Conservation (phyloP, 2,113 vertebrate genomes). For the Emydura subglobosa region DNA sequence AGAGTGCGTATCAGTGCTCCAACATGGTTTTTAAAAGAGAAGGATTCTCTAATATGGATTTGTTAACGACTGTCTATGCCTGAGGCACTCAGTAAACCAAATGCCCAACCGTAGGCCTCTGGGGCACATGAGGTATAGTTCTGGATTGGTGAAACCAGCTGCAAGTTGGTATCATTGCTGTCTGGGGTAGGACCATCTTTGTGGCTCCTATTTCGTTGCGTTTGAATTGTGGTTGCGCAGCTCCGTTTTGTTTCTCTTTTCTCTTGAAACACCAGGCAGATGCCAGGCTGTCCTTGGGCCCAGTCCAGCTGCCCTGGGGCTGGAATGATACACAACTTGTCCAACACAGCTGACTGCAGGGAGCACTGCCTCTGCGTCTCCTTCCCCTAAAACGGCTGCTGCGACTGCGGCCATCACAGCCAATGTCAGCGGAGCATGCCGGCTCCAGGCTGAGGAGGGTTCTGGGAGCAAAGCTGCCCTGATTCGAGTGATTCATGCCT, state of each 20-base stretch:
- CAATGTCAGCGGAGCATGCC: accelerated
- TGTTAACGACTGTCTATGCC: neutral
- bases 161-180: accelerated
- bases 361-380: neutral
- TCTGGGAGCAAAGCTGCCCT: constrained; percentile 3
- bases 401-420: accelerated
- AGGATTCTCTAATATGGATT: neutral
- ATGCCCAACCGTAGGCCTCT: neutral
- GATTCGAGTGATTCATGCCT: constrained; percentile 19
- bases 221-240: neutral
- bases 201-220: neutral
- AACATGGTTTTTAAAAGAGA: neutral
- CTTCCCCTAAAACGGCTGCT: accelerated
- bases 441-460: constrained; percentile 16
- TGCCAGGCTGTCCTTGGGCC: constrained; percentile 12
- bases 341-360: neutral
- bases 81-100: neutral
- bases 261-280: neutral
- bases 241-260: constrained; percentile 1
- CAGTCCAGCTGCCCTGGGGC: neutral
- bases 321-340: neutral
- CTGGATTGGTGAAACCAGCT: neutral
- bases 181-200: neutral
- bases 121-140: neutral
- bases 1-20: neutral